Evolutionary conservation across 2,888 invertebrate species (phyloP).

Genomic region (Heliconius sara): DNA sequence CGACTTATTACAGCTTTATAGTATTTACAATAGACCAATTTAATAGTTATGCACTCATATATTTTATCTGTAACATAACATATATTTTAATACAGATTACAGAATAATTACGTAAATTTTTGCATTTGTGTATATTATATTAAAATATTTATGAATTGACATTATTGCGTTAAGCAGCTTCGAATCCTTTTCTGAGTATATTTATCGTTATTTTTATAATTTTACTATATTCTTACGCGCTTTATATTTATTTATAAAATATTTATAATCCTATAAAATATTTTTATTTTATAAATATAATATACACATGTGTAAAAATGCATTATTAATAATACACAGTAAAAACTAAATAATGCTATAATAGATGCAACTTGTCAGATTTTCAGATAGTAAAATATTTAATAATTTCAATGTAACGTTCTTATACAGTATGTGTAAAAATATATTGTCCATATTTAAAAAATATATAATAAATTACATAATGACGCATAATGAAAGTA

Average conservation of each 20-base stretch:
- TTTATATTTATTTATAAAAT: neutral
- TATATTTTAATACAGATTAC: slow-evolving; percentile 13
- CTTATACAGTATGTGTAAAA: neutral
- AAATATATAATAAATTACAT: neutral
- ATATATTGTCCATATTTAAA: neutral
- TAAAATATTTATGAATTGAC: neutral
- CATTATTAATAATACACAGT: neutral
- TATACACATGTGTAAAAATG: slow-evolving; percentile 1
- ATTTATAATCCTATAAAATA: neutral
- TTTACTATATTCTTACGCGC: neutral
- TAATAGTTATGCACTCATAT: slow-evolving; percentile 13
- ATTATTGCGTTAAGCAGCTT: too few relatives aligned
- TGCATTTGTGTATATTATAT: slow-evolving; percentile 1
- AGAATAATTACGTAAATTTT: neutral
- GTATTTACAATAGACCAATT: slow-evolving; percentile 10
- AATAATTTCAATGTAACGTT: slow-evolving; percentile 12
- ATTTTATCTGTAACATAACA: neutral
- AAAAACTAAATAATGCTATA: neutral
- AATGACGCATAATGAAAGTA: neutral
- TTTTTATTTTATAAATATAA: neutral
- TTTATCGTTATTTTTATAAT: neutral
- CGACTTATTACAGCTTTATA: neutral
- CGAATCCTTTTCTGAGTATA: neutral
- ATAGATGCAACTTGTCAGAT: neutral
- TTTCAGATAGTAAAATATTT: neutral